Percentiles rank a stretch among this genome's conserved stretches.
Conservation (phyloP, 2,797 vertebrate species). For the Enteromius argenteus region DNA sequence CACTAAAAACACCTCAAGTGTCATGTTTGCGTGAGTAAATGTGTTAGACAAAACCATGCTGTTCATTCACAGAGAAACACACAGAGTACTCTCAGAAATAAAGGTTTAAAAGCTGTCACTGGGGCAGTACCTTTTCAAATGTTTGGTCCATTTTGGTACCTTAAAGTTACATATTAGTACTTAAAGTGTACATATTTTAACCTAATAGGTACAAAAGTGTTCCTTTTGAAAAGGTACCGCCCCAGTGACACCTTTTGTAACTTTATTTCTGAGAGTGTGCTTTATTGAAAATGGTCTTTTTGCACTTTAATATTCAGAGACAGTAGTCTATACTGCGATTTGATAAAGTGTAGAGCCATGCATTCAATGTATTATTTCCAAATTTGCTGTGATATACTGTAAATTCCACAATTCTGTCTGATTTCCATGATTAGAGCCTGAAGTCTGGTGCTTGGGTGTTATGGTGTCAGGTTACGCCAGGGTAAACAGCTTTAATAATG, state of each 20-base stretch:
- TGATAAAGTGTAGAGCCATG: background rate
- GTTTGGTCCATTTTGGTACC: no score
- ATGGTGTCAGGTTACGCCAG: constrained; percentile 20
- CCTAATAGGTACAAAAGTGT: no score
- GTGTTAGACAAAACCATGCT: background rate
- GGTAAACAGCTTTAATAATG: constrained; percentile 60
- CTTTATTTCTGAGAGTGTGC: no score
- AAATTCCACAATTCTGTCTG: background rate
- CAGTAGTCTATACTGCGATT: background rate
- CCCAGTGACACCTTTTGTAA: no score
- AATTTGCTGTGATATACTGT: background rate
- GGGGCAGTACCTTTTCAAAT: no score
- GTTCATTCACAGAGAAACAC: background rate
- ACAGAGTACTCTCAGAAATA: background rate
- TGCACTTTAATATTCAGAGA: background rate
- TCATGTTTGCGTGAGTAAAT: background rate
- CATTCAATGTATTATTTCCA: background rate
- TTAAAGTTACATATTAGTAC: no score
- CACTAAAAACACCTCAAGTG: background rate
- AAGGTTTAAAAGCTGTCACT: background rate
- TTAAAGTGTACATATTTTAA: no score
- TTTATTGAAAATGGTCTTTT: background rate
- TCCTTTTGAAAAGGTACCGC: no score
- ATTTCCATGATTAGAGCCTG: background rate
- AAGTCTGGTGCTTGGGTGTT: background rate